A percentile compares a stretch with the other conserved stretches of the same genome.
Evolutionary conservation across 2,888 invertebrate species (phyloP).

Genomic region (Chloroclystis v-ata): DNA sequence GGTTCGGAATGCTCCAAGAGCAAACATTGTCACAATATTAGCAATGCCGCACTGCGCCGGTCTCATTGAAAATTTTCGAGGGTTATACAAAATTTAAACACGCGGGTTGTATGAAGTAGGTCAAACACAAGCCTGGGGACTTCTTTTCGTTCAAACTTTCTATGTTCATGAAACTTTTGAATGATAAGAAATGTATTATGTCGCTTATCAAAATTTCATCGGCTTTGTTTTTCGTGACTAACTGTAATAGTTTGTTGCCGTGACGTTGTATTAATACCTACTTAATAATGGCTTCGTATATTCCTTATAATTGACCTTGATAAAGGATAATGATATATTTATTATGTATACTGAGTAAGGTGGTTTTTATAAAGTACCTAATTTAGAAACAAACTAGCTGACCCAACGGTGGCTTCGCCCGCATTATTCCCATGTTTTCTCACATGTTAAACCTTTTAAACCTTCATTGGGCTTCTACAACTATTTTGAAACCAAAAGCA

Average conservation of each 20-base stretch:
- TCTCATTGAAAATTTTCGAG: slow-evolving; percentile 45
- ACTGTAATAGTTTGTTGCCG: neutral
- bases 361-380: too few relatives aligned
- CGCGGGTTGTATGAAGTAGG: slow-evolving; percentile 30
- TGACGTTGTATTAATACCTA: neutral
- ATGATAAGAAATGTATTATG: slow-evolving; percentile 6
- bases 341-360: too few relatives aligned
- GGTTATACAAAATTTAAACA: slow-evolving; percentile 37
- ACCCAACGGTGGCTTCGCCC: too few relatives aligned
- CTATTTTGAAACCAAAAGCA: too few relatives aligned
- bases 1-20: slow-evolving; percentile 23
- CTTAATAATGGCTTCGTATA: too few relatives aligned
- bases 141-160: slow-evolving; percentile 14
- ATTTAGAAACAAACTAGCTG: too few relatives aligned
- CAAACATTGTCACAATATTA: slow-evolving; percentile 43
- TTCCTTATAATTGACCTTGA: too few relatives aligned
- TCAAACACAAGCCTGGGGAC: slow-evolving; percentile 28
- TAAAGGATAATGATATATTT: too few relatives aligned
- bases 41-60: slow-evolving; percentile 44
- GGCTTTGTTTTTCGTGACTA: neutral
- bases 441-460: too few relatives aligned
- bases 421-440: too few relatives aligned
- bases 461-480: too few relatives aligned
- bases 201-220: slow-evolving; percentile 4
- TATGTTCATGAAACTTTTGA: slow-evolving; percentile 9